These are phyloP conservation scores for Prenolepis imparis DNA, from an alignment of 2,888 invertebrate genomes.

Conservation along the genomic window DNA sequence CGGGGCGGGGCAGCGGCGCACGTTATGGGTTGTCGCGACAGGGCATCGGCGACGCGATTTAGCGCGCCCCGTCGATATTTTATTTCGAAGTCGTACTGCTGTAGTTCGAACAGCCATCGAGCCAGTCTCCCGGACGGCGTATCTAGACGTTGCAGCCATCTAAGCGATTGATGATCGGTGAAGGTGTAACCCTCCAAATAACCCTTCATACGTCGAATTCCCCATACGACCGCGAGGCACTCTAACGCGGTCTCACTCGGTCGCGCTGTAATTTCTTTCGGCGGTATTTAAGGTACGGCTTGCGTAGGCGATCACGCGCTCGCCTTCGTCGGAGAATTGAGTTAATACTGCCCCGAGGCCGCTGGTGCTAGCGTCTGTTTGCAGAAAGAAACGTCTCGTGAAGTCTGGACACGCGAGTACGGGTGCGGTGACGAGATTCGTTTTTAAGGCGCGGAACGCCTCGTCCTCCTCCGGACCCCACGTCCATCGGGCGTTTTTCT, in stretches of 20 bases:
- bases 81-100: neutral
- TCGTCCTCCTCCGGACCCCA: neutral
- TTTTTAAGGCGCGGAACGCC: neutral
- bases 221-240: neutral
- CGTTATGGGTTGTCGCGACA: neutral
- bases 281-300: neutral
- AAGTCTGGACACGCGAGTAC: slow-evolving; percentile 6
- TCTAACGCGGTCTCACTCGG: slow-evolving; percentile 12
- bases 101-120: neutral
- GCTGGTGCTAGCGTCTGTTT: slow-evolving; percentile 1
- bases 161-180: neutral
- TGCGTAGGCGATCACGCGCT: neutral
- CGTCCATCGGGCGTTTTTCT: neutral
- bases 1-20: neutral
- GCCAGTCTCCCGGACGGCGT: neutral
- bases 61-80: neutral
- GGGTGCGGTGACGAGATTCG: neutral
- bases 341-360: neutral
- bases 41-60: neutral
- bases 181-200: slow-evolving; percentile 24
- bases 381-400: neutral
- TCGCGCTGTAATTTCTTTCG: neutral
- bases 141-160: neutral
- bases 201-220: neutral
- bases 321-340: neutral